Base-by-base conservation (phyloP, 1,140 invertebrate species). In the Plutomurus gul region DNA sequence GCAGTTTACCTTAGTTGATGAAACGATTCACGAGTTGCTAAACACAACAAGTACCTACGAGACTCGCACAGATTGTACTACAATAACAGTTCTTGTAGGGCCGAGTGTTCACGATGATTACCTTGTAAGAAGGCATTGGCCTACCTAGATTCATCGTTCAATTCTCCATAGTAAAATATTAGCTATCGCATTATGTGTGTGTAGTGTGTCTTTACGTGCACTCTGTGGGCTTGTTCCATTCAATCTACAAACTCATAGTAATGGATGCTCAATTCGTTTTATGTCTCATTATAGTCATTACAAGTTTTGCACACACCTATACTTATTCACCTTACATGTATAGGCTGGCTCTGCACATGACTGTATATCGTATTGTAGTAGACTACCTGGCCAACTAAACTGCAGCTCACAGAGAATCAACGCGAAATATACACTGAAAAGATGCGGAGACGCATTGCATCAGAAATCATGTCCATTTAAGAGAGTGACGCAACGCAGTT, bases 91-190 rank as follows among this genome's bases (percentile, higher is more conserved):
- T 65, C 30, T 27, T 60, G 25, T 30, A 13, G 13, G 18, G 2
- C 25, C 27, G 16, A 65, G 36, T 30, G 18, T 65, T 30, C 56
- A 65, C 56, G 56, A 30, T 18, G 56, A 56, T 60, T 76, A 60
- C 75, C 75, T 76, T 76, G 40, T 51, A 76, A 76, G 75, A 51
- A 76, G 75, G 75, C 75, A 76, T 60, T 76, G 75, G 75, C 75
- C 75, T 76, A 76, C 73, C 73, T 75, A 75, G 39, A 75, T 49
- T 49, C 22, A 46, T 65, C 56, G 36, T 36, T 65, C 56, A 65
- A n/a, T 65, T 65, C 25, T n/a, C 30, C 36, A n/a, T 56, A 56
- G 8, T 11, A 56, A 43, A 43, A 43, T 43, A 13, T 10, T 43
- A 43, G 39, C n/a, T n/a, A 8, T 43, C 39, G 22, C 10, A 56